Base-by-base conservation (phyloP, 2,888 invertebrate species). In the Oscheius onirici region DNA sequence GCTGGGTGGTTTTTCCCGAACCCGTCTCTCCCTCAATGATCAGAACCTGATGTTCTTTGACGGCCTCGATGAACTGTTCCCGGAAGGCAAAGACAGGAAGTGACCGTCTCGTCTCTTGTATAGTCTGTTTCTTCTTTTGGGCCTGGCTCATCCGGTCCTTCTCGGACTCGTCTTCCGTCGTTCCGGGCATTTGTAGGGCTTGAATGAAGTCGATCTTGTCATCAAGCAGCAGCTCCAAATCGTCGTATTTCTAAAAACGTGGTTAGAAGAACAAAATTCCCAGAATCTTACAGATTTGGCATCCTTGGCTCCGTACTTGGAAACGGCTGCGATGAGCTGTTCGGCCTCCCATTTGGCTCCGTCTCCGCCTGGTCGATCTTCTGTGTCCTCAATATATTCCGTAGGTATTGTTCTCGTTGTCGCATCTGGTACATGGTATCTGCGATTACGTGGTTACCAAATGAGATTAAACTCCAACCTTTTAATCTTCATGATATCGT, bases 191-290 rank as follows among this genome's bases (percentile, higher is more conserved):
- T 75, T 89, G 88, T 28, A 90, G 81, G 0, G 90, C 88, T 82
- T 97, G 95, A 75, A 99, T 94, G 88, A 99, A 99, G 87, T 97
- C 95, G 85, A 99, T 96, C 89, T 97, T 94, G 88, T 97, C 97
- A 57, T 88, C 88, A 88, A 97, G 96, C 79, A 99, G 89, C 40
- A 96, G 90, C 76, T 97, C 96, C 90, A 97, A 97, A 81, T 96
- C 94, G 74, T 90, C 89, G 86, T 88, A 83, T 73, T 87, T 83
- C 81, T 82, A 69, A 73, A 73, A 70, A 73, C n/a, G n/a, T n/a
- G n/a, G n/a, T n/a, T n/a, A n/a, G 26, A 34, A 20, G 34, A 26
- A 49, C 11, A 34, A 54, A n/a, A 3, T n/a, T n/a, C n/a, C n/a
- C n/a, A 41, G n/a, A 34, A 40, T 20, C 63, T 63, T 22, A 71